These are phyloP conservation scores for Lasioglossum villosulum DNA, from an alignment of 2,888 invertebrate species.

Conservation along the genomic window DNA sequence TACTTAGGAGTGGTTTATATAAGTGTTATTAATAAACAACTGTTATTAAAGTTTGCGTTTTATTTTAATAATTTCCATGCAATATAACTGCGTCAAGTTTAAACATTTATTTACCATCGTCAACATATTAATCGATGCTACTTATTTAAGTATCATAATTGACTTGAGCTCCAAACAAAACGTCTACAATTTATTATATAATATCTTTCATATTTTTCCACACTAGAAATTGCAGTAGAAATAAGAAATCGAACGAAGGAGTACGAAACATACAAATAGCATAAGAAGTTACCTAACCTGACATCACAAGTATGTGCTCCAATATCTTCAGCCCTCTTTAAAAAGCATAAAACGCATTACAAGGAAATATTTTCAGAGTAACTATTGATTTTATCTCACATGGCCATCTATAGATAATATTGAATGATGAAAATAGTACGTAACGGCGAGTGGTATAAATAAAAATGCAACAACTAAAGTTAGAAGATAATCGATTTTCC, in stretches of 20 bases:
- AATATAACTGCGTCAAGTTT: not conserved
- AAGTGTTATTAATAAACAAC: too few relatives aligned
- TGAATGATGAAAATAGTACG: constrained; percentile 16
- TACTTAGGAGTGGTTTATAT: not conserved
- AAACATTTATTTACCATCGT: not conserved
- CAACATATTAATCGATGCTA: not conserved
- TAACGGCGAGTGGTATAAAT: constrained; percentile 7
- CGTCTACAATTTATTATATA: not conserved
- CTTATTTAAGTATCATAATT: not conserved
- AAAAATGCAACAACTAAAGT: not conserved
- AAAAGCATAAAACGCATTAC: not conserved
- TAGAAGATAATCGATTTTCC: not conserved
- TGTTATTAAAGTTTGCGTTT: not conserved
- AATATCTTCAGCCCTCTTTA: not conserved
- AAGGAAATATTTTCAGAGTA: not conserved
- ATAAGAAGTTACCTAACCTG: not conserved
- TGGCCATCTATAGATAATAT: not conserved
- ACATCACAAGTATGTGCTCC: not conserved
- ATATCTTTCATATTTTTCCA: not conserved
- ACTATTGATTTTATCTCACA: constrained; percentile 4
- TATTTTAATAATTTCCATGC: not conserved
- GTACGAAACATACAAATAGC: not conserved
- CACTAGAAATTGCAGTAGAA: not conserved
- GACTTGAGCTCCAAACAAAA: not conserved
- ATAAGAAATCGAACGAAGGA: not conserved